Base-by-base conservation (phyloP, 2,888 invertebrate species). In the Bellardia bayeri region DNA sequence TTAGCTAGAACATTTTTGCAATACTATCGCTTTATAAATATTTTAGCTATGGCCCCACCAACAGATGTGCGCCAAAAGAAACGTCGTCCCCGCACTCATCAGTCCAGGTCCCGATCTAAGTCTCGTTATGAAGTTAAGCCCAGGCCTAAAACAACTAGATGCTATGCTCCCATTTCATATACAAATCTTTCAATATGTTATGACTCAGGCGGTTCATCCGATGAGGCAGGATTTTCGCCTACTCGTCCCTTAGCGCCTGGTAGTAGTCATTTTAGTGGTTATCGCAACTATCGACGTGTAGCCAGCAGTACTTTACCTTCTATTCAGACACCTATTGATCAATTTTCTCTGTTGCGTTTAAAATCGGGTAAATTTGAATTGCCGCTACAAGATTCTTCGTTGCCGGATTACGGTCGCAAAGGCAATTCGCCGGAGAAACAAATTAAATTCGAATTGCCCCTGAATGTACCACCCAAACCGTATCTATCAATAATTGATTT, bases 11-110 rank as follows among this genome's bases (percentile, higher is more conserved):
- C 97, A 2, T 95, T 97, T 91, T 94, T 97, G 80, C 97, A 97
- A 92, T 98, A 97, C 93, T 98, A 97, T 94, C 96, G 96, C 90
- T 95, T 96, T 85, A 96, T 95, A 45, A 97, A 97, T 71, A 95
- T 96, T 72, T 95, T 97, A 86, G 95, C 96, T 0, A 92, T 94
- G 23, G 94, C 94, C 66, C 89, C 94, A 74, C 92, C 94, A 1
- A 90, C 92, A 2, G 94, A 95, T 89, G 89, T 94, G 56, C 89
- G 92, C n/a, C 90, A 91, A 45, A 92, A 92, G 75, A 91, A 92
- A 14, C 91, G 92, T 0, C 92, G 94, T 0, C 93, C 92, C 0
- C 91, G 93, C 6, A 93, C 94, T 0, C 93, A 93, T 90, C 92
- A 92, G 63, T 92, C 92, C 0, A 91, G 93, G 9, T 91, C 92